phyloP scores from a whole-genome alignment of 2,797 vertebrate species.

The Falco novaeseelandiae region DNA sequence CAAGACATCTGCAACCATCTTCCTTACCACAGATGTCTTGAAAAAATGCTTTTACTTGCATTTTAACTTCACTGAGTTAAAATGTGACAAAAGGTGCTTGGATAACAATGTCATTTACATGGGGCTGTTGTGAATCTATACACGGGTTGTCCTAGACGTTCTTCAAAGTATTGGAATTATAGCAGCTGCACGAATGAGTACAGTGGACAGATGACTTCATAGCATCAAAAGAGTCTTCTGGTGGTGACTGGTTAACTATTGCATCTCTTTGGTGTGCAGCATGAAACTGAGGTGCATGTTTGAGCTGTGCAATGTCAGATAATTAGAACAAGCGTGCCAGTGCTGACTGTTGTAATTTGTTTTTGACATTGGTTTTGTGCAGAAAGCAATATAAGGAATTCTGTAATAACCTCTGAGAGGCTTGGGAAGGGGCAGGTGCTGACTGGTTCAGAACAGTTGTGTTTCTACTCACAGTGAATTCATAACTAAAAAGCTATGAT shows the following conservation, averaged over 20 bases:
- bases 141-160: neutral
- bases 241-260: neutral
- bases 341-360: neutral
- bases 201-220: neutral
- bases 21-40: neutral
- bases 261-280: neutral
- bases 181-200: neutral
- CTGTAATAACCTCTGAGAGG: neutral
- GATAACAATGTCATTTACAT: neutral
- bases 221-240: neutral
- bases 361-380: neutral
- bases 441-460: neutral
- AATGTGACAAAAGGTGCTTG: neutral
- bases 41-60: neutral
- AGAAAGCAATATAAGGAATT: neutral
- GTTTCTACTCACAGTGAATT: neutral
- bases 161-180: neutral
- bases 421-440: neutral
- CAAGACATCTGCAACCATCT: neutral
- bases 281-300: neutral
- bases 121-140: neutral
- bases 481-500: neutral
- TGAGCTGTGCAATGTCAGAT: rapidly evolving
- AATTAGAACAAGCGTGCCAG: neutral
- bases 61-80: conserved; percentile 14